Base-by-base conservation (phyloP, 2,113 vertebrate species). In the Puntigrus tetrazona region DNA sequence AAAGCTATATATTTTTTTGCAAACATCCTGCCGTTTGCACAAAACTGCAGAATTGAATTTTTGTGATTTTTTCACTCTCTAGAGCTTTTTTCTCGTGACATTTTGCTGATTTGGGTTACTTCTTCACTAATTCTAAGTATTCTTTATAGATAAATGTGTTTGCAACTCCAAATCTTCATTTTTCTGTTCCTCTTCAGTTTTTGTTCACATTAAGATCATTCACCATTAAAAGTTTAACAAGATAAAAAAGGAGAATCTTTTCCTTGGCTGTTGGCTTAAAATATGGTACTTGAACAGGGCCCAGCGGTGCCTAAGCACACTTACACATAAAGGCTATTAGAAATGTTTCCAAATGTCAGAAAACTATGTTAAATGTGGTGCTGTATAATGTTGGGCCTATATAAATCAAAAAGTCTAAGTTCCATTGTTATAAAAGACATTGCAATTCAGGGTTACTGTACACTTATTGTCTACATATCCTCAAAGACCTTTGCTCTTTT, bases 101-200 rank as follows among this genome's bases (percentile, higher is more conserved):
- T 10, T 63, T 63, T 6, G 11, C 22, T 72, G 0, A 25, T 43
- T 43, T 13, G 11, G 10, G 10, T 72, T 41, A 72, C 67, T 72
- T 72, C 69, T 69, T 38, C 65, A 41, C 36, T 41, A 5, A 41
- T 72, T 72, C 36, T 3, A 22, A 70, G 22, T 70, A 41, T 72
- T 43, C 1, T 11, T 25, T 22, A 9, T 18, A 38, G 36, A 4
- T 41, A 72, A 41, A 72, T 10, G 11, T 11, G 20, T 4, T n/a
- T 38, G 34, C 8, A n/a, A 20, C 67, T 41, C 65, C 1, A n/a
- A n/a, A 20, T 41, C 67, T 70, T 70, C 22, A 72, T 36, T 43
- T 43, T 41, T 72, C 36, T 72, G 22, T 72, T 72, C 69, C 36
- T 25, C 22, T 41, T 72, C 36, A 72, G 67, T 72, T 72, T 41